Base-by-base conservation (phyloP, 2,888 invertebrate genomes). In the Hedychridium roseum region DNA sequence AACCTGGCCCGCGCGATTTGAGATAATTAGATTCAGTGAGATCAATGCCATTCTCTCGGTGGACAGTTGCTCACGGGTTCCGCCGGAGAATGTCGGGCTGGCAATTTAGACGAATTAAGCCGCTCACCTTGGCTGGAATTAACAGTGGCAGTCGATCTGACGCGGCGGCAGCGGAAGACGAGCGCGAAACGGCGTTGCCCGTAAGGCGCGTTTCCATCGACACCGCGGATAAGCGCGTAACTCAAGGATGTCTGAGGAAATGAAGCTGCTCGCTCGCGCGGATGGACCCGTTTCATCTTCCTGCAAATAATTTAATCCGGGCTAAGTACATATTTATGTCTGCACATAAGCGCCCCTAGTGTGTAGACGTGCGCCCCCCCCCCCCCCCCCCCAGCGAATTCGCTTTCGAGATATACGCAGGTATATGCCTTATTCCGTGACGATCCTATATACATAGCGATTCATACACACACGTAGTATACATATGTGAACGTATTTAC, bases 271-370 rank as follows among this genome's bases (percentile, higher is more conserved):
- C 31, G 31, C 23, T 5, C 46, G 54, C 64, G 54, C 54, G 63
- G 9, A 50, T 50, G 57, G 54, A 55, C 51, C 58, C 64, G 60
- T 67, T 68, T 62, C 67, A 68, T 67, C 67, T 67, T 64, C 60
- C 54, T 57, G 54, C 62, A 68, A 67, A 67, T 67, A 66, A 67
- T 67, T 67, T 66, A 66, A 68, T 67, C 66, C 55, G 35, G 48
- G 50, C 58, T 68, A 64, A 66, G 64, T 68, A 66, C 62, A 62
- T 62, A 66, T 68, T 68, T 68, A 66, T 60, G 67, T 63, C 60
- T 56, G 54, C 49, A 60, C 60, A 54, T 60, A 54, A 54, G 52
- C 17, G 37, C 34, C 35, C 38, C 30, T n/a, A n/a, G 35, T 49
- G 28, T 27, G 42, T 17, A 36, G 18, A 35, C 14, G 52, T 46